Evolutionary conservation across 2,888 invertebrate genomes (phyloP), one percentile per base, ranked within the genome.

Genomic region (Ischnus inquisitorius): DNA sequence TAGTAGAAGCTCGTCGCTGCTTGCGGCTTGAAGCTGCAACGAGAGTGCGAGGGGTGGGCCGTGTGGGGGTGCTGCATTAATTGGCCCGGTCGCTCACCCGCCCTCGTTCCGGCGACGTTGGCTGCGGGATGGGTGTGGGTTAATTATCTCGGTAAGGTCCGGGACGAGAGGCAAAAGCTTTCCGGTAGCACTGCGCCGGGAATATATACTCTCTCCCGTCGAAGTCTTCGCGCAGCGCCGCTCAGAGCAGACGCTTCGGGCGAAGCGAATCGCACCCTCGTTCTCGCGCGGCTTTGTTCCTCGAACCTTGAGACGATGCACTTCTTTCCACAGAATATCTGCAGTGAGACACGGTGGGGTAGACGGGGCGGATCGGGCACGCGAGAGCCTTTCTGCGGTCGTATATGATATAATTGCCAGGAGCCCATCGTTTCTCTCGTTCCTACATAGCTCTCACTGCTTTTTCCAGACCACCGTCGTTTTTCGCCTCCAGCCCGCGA

Each of bases 91-190:
- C 64, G 64, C 39, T 39, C 64, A 39, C n/a, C 39, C 16, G 41
- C 81, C 68, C 79, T 71, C 71, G 57, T 51, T 48, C 46, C 72
- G 83, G 51, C 76, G 71, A 72, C 79, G 76, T 60, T 80, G n/a
- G 68, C 54, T 2, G 16, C 2, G 16, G 39, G 46, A 19, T n/a
- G 48, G 72, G 41, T 19, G 67, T 54, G 43, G 67, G 79, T 76
- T 83, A 83, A 83, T 83, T 83, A 83, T 83, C 79, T 79, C 79
- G 46, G 75, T 48, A 57, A 79, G 60, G 67, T 72, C 46, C 8
- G n/a, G 57, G 10, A 34, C 39, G 46, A 60, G 60, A 68, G 48
- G 64, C 25, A 60, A 28, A 60, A 79, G 79, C 79, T n/a, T 77
- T 79, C 34, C 60, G 41, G 28, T 43, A 16, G 68, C 22, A 43